These are phyloP conservation scores for Geopemphigus sp. DNA, from an alignment of 1,140 invertebrate genomes.

Conservation along the genomic window DNA sequence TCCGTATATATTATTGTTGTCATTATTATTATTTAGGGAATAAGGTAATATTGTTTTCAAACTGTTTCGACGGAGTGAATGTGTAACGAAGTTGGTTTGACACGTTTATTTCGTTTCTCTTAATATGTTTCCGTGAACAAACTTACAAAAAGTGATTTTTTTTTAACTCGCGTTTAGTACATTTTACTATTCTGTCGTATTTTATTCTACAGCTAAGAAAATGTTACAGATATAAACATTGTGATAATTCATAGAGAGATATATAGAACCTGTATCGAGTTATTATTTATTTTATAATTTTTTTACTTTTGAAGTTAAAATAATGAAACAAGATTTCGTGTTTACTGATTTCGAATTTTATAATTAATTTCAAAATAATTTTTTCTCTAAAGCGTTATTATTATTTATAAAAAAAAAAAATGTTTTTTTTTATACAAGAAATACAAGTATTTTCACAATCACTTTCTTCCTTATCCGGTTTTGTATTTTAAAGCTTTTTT, in stretches of 20 bases:
- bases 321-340: neutral
- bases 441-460: conserved; percentile 19
- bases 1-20: too few relatives aligned
- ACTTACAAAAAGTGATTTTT: too few relatives aligned
- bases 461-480: conserved; percentile 31
- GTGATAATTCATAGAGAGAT: too few relatives aligned
- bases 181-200: too few relatives aligned
- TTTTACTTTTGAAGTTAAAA: neutral
- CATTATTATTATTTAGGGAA: too few relatives aligned
- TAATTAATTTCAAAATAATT: neutral
- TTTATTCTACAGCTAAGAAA: neutral
- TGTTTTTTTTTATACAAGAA: neutral
- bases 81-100: too few relatives aligned
- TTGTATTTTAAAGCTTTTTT: neutral
- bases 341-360: conserved; percentile 25
- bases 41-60: too few relatives aligned
- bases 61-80: too few relatives aligned
- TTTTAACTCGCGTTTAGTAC: too few relatives aligned
- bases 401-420: neutral
- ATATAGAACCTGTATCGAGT: neutral
- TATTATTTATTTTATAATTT: neutral
- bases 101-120: too few relatives aligned
- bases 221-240: neutral
- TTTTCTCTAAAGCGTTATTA: neutral
- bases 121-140: too few relatives aligned